Evolutionary conservation across 2,888 invertebrate species (phyloP), one percentile per base, ranked within the genome.

Genomic region (Drosophila mayaguana): DNA sequence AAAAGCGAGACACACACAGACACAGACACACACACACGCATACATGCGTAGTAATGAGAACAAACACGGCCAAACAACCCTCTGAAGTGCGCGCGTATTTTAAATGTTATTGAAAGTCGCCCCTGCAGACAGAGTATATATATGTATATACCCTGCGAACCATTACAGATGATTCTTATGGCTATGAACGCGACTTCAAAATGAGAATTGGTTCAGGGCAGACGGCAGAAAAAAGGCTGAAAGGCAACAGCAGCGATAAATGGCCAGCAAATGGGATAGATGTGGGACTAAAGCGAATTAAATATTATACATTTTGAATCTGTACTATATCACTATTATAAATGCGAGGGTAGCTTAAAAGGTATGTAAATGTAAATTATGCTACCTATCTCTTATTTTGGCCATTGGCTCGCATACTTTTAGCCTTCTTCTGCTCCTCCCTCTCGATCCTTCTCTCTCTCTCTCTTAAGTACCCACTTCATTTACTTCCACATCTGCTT

Each of bases 51-150:
- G 40, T 16, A 22, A 20, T 55, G 48, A 55, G 48, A 42, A 55
- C 48, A 66, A 68, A 55, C 40, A 43, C 51, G n/a, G 40, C 46
- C 65, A n/a, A 65, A 36, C 38, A 36, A 48, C 48, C 57, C 77
- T 43, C 43, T 42, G 45, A 50, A 50, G 56, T 65, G 46, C 36
- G 57, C 46, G 63, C 46, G 48, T 75, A 38, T 67, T 63, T 77
- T 66, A 71, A 81, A 78, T 78, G 75, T 75, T 75, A 80, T 80
- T 80, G 82, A 72, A 80, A 72, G 80, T 75, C 60, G 40, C 42
- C 50, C 50, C 53, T 57, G 74, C 76, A 75, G 85, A 85, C 74
- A 77, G 64, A 66, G 85, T 65, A 74, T 68, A 76, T 76, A 76
- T 75, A 61, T 32, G 46, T 18, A 56, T 20, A 72, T 72, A 56